Evolutionary conservation across 2,113 vertebrate species (phyloP), one percentile per base, ranked within the genome.

Genomic region (Acanthochromis polyacanthus): DNA sequence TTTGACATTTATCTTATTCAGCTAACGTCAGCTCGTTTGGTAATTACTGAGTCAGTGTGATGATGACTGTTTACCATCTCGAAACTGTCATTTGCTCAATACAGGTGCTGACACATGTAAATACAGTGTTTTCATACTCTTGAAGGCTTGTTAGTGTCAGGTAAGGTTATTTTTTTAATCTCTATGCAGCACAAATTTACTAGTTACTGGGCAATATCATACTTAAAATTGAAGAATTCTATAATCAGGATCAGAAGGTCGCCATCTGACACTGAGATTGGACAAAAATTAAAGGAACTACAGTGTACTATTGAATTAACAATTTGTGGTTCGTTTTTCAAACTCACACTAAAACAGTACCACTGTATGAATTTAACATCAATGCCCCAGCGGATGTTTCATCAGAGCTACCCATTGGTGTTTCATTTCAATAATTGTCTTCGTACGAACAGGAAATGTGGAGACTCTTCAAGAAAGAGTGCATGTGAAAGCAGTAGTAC

Each of bases 401-500:
- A 46, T 20, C 8, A 36, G 11, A 58, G 20, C 46, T 40, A 64
- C 73, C 25, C 1, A 76, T 17, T 38, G n/a, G 17, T 60, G 16
- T 52, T 73, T 61, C 30, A 60, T 63, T 56, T 65, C 7, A 73
- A 1, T 61, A 38, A 32, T 55, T 0, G 0, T 9, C 6, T 11
- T 4, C 23, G 20, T 66, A 62, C 22, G 40, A 71, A 62, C 2
- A 40, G 20, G 17, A 16, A 11, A 53, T 40, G 53, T 59, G 28
- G 38, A 38, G 19, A 68, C 28, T 22, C 30, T 69, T 65, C 11
- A 53, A 40, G 7, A 23, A 40, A 73, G 20, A 68, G 16, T 65
- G n/a, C 5, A 69, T 53, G 25, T 61, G 1, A 32, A 73, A 66
- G 46, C 16, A 68, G 10, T 1, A 55, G 59, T 43, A 51, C 2